Percentiles rank a stretch among this genome's conserved stretches.
Evolutionary conservation across 2,797 vertebrate species (phyloP).

Genomic region (Synanceia verrucosa): DNA sequence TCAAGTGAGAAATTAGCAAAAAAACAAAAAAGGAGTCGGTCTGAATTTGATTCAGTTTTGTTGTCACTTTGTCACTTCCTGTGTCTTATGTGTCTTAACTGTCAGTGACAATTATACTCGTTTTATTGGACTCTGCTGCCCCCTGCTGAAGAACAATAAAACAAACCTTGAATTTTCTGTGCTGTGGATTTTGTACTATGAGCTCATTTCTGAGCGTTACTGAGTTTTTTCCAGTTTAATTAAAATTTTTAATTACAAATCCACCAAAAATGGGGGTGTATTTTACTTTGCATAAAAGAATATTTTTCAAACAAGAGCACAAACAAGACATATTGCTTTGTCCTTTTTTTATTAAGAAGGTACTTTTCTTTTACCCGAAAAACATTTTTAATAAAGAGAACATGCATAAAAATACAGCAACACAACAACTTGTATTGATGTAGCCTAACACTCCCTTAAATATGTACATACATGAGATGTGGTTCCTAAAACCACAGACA

Average conservation of each 20-base stretch:
- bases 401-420: constrained; percentile 68
- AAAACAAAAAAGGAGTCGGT: background rate
- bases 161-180: no score
- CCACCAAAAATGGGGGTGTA: background rate
- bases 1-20: background rate
- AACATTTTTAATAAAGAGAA: constrained; percentile 55
- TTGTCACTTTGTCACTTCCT: background rate
- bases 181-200: background rate
- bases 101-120: background rate
- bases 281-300: background rate
- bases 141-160: constrained; percentile 7
- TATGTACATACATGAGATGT: constrained; percentile 62
- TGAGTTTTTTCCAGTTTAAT: no score
- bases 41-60: background rate
- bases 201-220: background rate
- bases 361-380: constrained; percentile 38
- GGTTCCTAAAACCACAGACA: constrained; percentile 30
- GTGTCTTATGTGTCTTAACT: background rate
- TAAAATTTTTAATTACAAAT: no score
- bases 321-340: constrained; percentile 7
- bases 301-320: background rate
- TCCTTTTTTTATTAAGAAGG: constrained; percentile 56
- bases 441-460: constrained; percentile 16
- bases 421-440: constrained; percentile 28
- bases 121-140: constrained; percentile 42